Conservation (phyloP, 2,113 vertebrate species). For the Otocyon megalotis region DNA sequence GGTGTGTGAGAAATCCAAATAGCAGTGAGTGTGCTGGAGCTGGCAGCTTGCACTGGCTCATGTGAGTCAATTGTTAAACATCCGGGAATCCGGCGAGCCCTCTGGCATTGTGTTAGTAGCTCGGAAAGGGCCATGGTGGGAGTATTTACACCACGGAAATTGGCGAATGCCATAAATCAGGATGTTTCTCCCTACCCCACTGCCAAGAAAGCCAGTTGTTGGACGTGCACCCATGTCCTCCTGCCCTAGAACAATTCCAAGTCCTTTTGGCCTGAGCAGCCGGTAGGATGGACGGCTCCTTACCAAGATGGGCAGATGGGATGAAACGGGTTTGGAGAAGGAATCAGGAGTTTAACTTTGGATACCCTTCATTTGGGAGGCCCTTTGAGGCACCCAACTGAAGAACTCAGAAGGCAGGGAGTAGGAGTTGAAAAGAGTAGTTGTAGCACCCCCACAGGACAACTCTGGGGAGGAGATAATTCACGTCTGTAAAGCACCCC, state of each 20-base stretch:
- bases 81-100: neutral
- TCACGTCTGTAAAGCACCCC: neutral
- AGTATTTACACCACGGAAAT: neutral
- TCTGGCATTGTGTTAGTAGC: neutral
- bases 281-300: neutral
- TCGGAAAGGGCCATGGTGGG: neutral
- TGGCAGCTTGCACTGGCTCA: accelerated
- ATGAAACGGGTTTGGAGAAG: neutral
- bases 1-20: neutral
- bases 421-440: neutral
- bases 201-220: neutral
- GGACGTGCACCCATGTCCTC: too few species aligned
- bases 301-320: neutral
- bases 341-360: neutral
- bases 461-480: neutral
- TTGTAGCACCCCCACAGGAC: neutral
- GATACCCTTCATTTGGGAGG: neutral
- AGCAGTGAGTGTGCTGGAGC: too few species aligned
- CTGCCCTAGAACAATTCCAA: neutral
- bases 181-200: neutral
- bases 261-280: neutral
- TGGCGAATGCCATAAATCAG: neutral
- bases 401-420: neutral
- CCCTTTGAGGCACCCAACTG: neutral
- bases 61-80: accelerated